Conservation (phyloP, 2,113 vertebrate species). For the Hymenochirus boettgeri region DNA sequence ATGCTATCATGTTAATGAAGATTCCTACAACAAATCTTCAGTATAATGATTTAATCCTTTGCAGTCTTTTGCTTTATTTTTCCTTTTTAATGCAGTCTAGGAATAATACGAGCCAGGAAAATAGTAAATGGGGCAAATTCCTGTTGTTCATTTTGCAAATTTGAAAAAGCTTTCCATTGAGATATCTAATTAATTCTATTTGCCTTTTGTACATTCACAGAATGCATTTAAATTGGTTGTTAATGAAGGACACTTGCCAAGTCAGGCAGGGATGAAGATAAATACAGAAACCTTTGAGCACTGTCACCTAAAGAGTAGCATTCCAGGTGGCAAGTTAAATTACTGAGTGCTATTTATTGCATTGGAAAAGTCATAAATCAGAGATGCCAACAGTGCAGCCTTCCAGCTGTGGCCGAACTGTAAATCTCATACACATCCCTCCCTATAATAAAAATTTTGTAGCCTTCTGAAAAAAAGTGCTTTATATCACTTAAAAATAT, state of each 20-base stretch:
- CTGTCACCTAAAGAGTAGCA: constrained; percentile 17
- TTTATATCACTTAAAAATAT: too few species aligned
- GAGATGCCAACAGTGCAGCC: too few species aligned
- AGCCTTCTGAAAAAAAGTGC: too few species aligned
- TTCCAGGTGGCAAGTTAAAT: constrained; percentile 39
- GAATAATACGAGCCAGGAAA: background rate
- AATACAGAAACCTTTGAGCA: constrained; percentile 34
- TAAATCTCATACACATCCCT: too few species aligned
- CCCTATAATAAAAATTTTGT: too few species aligned
- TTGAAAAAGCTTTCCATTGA: constrained; percentile 19
- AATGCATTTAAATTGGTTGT: constrained; percentile 38
- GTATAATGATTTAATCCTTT: background rate
- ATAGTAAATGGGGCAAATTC: constrained; percentile 4
- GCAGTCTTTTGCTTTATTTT: background rate
- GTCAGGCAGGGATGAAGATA: constrained; percentile 27
- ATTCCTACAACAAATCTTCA: too few species aligned
- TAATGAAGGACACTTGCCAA: constrained; percentile 36
- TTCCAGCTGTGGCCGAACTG: too few species aligned
- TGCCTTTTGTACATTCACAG: constrained; percentile 22
- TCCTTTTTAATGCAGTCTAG: background rate
- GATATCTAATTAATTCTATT: constrained; percentile 31
- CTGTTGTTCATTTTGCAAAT: constrained; percentile 22
- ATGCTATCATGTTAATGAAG: too few species aligned
- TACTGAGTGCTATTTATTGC: constrained; percentile 16
- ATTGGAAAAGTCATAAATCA: too few species aligned